Conservation (phyloP, 2,888 invertebrate species). For the Hedya salicella region DNA sequence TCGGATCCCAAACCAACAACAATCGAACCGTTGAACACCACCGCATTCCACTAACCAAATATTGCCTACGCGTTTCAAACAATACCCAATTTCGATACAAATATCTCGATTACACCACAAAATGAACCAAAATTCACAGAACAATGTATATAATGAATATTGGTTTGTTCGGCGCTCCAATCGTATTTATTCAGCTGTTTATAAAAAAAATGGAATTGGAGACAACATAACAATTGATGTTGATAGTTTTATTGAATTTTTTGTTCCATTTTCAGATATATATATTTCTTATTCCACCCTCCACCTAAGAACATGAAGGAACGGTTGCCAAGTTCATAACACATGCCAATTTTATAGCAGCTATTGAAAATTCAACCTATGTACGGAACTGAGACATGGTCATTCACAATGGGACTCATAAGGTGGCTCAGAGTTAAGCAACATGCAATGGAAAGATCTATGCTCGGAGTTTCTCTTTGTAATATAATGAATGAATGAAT, state of each 20-base stretch:
- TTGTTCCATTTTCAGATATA: too few species aligned
- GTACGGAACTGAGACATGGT: too few species aligned
- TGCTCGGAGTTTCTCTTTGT: too few species aligned
- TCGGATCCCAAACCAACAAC: conserved; percentile 6
- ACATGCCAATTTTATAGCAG: too few species aligned
- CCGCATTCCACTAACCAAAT: conserved; percentile 15
- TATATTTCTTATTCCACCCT: too few species aligned
- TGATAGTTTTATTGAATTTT: conserved; percentile 12
- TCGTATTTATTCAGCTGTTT: conserved; percentile 27
- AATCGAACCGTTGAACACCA: background rate
- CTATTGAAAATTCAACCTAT: too few species aligned
- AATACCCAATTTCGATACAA: conserved; percentile 7
- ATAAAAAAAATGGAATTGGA: conserved; percentile 6
- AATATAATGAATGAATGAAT: too few species aligned
- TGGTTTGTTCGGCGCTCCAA: background rate
- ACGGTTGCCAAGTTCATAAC: too few species aligned
- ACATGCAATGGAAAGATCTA: too few species aligned
- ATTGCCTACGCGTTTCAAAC: conserved; percentile 2
- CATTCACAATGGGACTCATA: too few species aligned
- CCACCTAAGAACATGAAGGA: too few species aligned
- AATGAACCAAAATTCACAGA: background rate
- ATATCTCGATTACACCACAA: conserved; percentile 1
- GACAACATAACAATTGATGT: background rate
- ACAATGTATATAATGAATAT: conserved; percentile 3
- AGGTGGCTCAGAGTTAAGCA: too few species aligned